These are phyloP conservation scores for Microhierax caerulescens DNA, from an alignment of 2,797 vertebrate genomes.

Conservation along the genomic window DNA sequence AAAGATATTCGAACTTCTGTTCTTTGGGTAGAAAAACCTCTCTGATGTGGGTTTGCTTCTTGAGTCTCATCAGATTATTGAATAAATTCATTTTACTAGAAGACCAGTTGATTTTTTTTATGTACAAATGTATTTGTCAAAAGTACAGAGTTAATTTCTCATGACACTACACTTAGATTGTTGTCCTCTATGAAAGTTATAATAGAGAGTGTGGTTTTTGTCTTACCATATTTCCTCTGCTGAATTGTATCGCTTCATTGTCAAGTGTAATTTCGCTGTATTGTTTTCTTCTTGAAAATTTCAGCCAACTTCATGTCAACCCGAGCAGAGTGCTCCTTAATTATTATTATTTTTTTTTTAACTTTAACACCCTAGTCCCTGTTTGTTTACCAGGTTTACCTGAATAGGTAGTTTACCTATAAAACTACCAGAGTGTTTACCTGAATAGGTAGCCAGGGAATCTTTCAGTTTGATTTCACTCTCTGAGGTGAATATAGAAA, in stretches of 20 bases:
- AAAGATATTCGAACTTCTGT: not conserved
- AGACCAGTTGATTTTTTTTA: not conserved
- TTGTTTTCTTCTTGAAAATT: not conserved
- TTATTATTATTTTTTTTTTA: not conserved
- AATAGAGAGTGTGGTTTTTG: not conserved
- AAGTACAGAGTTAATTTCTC: not conserved
- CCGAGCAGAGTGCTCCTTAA: not conserved
- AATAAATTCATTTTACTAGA: not conserved
- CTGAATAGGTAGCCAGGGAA: not conserved
- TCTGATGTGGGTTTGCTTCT: not conserved
- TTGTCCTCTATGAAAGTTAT: not conserved
- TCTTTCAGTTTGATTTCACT: not conserved
- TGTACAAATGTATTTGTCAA: not conserved
- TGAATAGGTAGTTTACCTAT: not conserved
- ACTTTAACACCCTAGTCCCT: not conserved
- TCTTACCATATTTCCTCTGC: not conserved
- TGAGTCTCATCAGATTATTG: not conserved
- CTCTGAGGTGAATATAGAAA: not conserved
- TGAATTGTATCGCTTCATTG: not conserved
- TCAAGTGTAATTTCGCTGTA: not conserved
- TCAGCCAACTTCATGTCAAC: not conserved
- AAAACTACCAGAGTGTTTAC: not conserved
- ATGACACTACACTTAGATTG: not conserved
- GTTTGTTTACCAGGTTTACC: not conserved
- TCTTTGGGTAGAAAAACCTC: not conserved